Conservation (phyloP, 2,797 vertebrate genomes). For the Danionella dracula region DNA sequence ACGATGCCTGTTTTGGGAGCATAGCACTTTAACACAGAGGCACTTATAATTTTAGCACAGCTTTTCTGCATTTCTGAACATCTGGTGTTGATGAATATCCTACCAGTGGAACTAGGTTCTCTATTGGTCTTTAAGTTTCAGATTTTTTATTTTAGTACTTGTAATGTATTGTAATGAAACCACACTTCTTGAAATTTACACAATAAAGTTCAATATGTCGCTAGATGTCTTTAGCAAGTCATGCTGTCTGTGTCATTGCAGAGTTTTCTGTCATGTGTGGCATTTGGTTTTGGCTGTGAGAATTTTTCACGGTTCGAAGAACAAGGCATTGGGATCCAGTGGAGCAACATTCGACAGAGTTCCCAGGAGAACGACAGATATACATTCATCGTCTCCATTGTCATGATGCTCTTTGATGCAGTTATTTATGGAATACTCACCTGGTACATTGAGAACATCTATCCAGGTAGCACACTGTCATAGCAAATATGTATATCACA, state of each 20-base stretch:
- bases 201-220: too few species aligned
- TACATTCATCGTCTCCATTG: constrained; percentile 80
- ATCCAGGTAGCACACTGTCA: constrained; percentile 85
- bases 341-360: constrained; percentile 82
- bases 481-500: too few species aligned
- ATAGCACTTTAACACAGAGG: too few species aligned
- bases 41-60: too few species aligned
- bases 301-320: constrained; percentile 88
- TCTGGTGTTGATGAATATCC: too few species aligned
- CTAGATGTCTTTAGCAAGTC: neutral
- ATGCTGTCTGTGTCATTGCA: constrained; percentile 48
- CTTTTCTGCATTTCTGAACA: too few species aligned
- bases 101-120: too few species aligned
- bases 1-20: too few species aligned
- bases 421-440: constrained; percentile 84
- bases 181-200: too few species aligned
- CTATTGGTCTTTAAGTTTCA: too few species aligned
- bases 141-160: too few species aligned
- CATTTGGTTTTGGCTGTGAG: constrained; percentile 93
- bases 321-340: constrained; percentile 92
- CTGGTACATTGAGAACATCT: constrained; percentile 96
- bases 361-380: constrained; percentile 80
- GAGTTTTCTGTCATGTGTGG: constrained; percentile 92
- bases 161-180: too few species aligned
- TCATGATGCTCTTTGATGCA: constrained; percentile 89